A percentile compares a stretch with the other conserved stretches of the same genome.
Evolutionary conservation across 2,888 invertebrate genomes (phyloP).

Genomic region (Pachycephus smyrnensis): DNA sequence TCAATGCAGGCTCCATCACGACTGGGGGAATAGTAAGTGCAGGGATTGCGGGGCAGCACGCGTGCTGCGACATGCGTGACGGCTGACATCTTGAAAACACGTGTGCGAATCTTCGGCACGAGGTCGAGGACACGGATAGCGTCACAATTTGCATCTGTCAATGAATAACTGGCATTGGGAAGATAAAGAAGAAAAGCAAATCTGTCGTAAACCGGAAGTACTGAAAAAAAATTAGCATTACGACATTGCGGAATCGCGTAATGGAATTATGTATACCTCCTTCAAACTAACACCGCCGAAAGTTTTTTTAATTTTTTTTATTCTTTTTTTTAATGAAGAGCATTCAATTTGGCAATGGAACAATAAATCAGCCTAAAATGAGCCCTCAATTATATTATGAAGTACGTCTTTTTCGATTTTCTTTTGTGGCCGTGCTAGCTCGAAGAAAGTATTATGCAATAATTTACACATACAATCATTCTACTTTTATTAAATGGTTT

Average conservation of each 20-base stretch:
- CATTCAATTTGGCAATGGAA: too few relatives aligned
- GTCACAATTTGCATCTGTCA: neutral
- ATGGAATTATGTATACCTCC: neutral
- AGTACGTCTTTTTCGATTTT: neutral
- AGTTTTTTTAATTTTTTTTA: too few relatives aligned
- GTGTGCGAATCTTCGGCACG: neutral
- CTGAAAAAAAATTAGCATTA: neutral
- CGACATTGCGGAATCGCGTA: neutral
- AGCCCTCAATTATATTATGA: neutral
- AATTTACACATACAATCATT: neutral
- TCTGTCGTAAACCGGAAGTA: neutral
- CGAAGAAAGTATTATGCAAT: neutral
- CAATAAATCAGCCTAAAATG: neutral
- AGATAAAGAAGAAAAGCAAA: neutral
- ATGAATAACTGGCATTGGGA: neutral
- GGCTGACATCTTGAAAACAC: neutral
- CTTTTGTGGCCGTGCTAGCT: neutral
- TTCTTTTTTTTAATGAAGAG: neutral
- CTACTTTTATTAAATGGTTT: neutral
- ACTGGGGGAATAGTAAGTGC: neutral
- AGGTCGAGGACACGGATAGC: neutral
- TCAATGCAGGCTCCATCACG: neutral
- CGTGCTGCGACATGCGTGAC: neutral
- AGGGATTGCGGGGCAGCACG: neutral
- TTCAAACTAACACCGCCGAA: neutral